Evolutionary conservation across 2,888 invertebrate genomes (phyloP), one percentile per base, ranked within the genome.

Genomic region (Lasius fuliginosus): DNA sequence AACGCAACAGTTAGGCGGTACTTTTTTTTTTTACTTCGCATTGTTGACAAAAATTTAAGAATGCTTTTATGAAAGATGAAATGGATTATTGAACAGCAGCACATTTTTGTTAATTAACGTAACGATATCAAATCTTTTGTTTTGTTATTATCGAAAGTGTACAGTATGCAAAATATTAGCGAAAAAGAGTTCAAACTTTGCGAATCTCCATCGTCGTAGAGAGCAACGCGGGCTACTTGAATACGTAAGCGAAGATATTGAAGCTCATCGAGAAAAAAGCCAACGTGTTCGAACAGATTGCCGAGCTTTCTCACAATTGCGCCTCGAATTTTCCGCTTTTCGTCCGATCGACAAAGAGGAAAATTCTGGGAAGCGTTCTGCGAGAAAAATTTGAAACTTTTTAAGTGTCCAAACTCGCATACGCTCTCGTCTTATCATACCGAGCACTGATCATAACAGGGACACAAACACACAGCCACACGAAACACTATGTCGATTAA

Each of bases 401-500:
- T 69, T 53, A 27, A 23, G 15, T 73, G n/a, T 53, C 53, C 49
- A 68, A 88, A 88, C 71, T 74, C 46, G 83, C 83, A 71, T 42
- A 67, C 56, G 83, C 75, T 89, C 86, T 84, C 85, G 69, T 85
- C 76, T 86, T 86, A 81, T 71, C 86, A 76, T 89, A 82, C 68
- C 76, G 84, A 86, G 84, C 85, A 83, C 60, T 69, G 68, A 86
- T 82, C 81, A 83, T 71, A 83, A 86, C 79, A 87, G 85, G 82
- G 89, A 90, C 86, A 90, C 83, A 87, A 75, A 86, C 77, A 86
- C 89, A 88, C 87, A 88, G 71, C 79, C 82, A 88, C 89, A 90
- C 85, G 85, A 88, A 89, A 90, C 90, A 89, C 88, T 83, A 89
- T 90, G 90, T 90, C 90, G 90, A 90, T 90, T 90, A 90, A 90